Evolutionary conservation across 2,888 invertebrate species (phyloP).

Genomic region (Monopis laevigella): DNA sequence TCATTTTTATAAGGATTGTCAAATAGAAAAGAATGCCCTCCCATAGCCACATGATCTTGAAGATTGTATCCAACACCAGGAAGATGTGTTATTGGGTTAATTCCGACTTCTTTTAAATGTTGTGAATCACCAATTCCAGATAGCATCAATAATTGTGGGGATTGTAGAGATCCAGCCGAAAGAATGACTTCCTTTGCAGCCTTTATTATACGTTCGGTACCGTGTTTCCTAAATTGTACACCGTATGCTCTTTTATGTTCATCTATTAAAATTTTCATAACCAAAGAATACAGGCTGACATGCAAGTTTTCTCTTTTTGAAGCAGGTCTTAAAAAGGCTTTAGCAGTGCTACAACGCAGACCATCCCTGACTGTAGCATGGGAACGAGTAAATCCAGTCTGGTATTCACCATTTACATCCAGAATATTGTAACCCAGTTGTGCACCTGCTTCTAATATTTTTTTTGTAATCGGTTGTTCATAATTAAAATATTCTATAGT

Average conservation of each 20-base stretch:
- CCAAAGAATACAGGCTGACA: constrained; percentile 73
- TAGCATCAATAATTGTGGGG: constrained; percentile 87
- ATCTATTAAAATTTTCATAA: constrained; percentile 73
- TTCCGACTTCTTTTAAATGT: constrained; percentile 69
- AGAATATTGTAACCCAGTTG: constrained; percentile 75
- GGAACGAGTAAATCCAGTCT: constrained; percentile 80
- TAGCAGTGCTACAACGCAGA: constrained; percentile 83
- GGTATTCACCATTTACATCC: constrained; percentile 82
- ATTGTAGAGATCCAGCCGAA: constrained; percentile 84
- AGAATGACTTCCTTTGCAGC: constrained; percentile 84
- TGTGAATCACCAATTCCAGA: constrained; percentile 80
- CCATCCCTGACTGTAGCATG: constrained; percentile 83
- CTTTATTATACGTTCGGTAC: constrained; percentile 57
- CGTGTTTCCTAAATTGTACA: constrained; percentile 71
- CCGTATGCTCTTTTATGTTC: constrained; percentile 71
- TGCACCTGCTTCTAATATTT: constrained; percentile 74
- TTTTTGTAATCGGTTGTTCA: constrained; percentile 73
- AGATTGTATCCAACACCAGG: constrained; percentile 84
- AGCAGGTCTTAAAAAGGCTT: constrained; percentile 79
- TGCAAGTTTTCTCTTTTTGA: constrained; percentile 77
- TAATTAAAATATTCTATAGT: constrained; percentile 77
- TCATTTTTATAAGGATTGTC: constrained; percentile 69
- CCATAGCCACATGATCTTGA: constrained; percentile 85
- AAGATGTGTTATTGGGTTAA: constrained; percentile 68
- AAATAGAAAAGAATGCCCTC: constrained; percentile 78